Percentiles rank a stretch among this genome's conserved stretches.
These are phyloP conservation scores for Drosophila bocqueti DNA, from an alignment of 1,140 invertebrate species.

Conservation along the genomic window DNA sequence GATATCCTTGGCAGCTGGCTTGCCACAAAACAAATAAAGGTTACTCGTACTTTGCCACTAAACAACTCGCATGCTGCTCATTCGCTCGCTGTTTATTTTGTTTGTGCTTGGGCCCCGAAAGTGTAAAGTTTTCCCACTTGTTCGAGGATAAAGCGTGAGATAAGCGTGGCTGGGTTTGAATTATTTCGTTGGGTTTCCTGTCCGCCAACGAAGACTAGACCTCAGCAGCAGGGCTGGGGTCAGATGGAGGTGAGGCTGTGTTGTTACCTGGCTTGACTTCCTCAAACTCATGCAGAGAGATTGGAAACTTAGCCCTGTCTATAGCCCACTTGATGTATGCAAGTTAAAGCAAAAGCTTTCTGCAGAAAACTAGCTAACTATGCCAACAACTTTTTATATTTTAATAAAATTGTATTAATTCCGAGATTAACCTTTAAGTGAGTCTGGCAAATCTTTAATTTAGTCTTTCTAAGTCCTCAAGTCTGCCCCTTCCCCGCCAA, in stretches of 20 bases:
- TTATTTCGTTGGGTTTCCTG: slow-evolving; percentile 67
- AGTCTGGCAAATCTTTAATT: too few relatives aligned
- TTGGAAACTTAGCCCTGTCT: neutral
- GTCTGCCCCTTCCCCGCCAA: slow-evolving; percentile 4
- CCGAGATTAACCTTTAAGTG: neutral
- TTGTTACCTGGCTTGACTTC: slow-evolving; percentile 21
- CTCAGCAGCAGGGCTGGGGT: neutral
- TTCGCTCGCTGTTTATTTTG: slow-evolving; percentile 51
- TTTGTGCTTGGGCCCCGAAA: slow-evolving; percentile 35
- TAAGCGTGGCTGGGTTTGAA: slow-evolving; percentile 65
- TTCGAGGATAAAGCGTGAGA: slow-evolving; percentile 54
- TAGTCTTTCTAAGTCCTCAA: neutral
- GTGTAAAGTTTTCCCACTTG: slow-evolving; percentile 70
- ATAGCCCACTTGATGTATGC: neutral
- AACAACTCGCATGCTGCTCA: slow-evolving; percentile 46
- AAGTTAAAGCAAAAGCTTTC: neutral
- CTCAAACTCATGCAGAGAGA: slow-evolving; percentile 9
- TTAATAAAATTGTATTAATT: neutral
- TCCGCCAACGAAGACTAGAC: slow-evolving; percentile 6
- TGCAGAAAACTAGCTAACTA: neutral
- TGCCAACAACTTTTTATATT: neutral
- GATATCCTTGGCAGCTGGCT: slow-evolving; percentile 69
- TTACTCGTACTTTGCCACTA: slow-evolving; percentile 59
- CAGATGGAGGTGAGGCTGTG: slow-evolving; percentile 16
- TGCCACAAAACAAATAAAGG: slow-evolving; percentile 77